phyloP scores from a whole-genome alignment of 2,888 invertebrate species.

The Machimus atricapillus region DNA sequence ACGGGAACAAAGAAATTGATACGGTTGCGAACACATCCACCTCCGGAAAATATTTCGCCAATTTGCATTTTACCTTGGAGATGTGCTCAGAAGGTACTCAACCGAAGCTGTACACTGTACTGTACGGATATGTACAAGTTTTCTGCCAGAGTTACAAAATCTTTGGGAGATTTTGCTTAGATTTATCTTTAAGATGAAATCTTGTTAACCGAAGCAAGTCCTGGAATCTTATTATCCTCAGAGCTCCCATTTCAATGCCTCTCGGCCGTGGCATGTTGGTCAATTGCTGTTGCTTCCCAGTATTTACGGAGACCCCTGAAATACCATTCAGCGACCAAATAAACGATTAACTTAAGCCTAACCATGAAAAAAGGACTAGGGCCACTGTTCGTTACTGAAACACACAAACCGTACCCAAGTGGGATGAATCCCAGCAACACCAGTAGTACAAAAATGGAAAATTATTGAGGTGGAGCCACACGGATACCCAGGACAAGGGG shows the following conservation, averaged over 20 bases:
- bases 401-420: constrained; percentile 35
- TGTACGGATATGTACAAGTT: not conserved
- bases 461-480: constrained; percentile 31
- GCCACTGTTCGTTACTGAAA: not conserved
- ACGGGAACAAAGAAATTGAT: not conserved
- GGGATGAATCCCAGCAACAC: constrained; percentile 24
- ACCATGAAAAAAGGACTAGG: constrained; percentile 33
- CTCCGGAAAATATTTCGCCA: not conserved
- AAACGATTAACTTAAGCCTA: constrained; percentile 42
- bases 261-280: constrained; percentile 19
- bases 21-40: not conserved
- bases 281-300: constrained; percentile 26
- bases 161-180: not conserved
- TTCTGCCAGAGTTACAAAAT: not conserved
- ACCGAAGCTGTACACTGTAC: not conserved
- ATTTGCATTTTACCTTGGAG: not conserved
- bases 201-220: constrained; percentile 35
- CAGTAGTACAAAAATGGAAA: constrained; percentile 36
- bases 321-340: constrained; percentile 35
- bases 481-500: not conserved
- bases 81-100: not conserved
- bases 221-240: constrained; percentile 38
- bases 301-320: constrained; percentile 24
- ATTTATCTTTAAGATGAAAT: constrained; percentile 37
- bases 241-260: constrained; percentile 31